Evolutionary conservation across 2,113 vertebrate species (phyloP).

Genomic region (Callorhinus ursinus): DNA sequence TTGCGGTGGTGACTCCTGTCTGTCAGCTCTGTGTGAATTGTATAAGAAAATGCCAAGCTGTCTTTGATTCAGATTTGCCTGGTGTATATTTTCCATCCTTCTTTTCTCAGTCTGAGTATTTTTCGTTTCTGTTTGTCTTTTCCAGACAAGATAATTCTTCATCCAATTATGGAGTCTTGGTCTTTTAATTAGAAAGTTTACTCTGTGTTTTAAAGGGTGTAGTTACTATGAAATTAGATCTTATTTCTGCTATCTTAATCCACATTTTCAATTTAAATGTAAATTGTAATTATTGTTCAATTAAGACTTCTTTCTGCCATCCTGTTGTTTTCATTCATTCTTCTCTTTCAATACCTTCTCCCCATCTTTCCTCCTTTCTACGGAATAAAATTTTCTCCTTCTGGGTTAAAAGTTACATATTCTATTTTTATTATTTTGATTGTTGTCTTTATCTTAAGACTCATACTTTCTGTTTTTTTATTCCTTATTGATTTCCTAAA

Average conservation of each 20-base stretch:
- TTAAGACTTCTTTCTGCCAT: background rate
- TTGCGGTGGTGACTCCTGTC: background rate
- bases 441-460: background rate
- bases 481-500: background rate
- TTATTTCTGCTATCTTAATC: constrained; percentile 27
- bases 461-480: background rate
- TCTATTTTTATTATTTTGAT: background rate
- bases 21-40: background rate
- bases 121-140: background rate
- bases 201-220: background rate
- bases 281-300: background rate
- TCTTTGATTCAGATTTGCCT: background rate
- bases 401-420: background rate
- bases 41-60: background rate
- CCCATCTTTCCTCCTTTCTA: background rate
- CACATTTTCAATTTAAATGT: background rate
- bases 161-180: background rate
- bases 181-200: background rate
- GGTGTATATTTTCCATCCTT: background rate
- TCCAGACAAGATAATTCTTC: background rate
- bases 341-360: background rate
- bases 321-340: background rate
- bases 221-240: constrained; percentile 13
- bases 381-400: background rate
- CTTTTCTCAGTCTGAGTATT: background rate